Evolutionary conservation across 1,140 invertebrate species (phyloP).

Genomic region (Bombyx mandarina): DNA sequence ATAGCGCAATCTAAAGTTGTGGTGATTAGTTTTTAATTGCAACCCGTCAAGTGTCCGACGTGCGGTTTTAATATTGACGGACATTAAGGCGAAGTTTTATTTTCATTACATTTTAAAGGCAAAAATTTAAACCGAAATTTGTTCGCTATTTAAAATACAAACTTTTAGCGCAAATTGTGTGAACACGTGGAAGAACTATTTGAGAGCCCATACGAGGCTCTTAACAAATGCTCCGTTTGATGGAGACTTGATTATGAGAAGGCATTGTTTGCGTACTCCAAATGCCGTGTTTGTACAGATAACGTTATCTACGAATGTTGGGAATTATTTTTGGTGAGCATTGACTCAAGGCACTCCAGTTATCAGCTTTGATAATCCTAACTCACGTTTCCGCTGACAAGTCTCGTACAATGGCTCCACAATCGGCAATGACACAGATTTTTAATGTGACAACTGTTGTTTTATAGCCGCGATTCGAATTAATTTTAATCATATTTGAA

Average conservation of each 20-base stretch:
- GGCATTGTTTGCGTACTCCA: constrained; percentile 57
- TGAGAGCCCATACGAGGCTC: no score
- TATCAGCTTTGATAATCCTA: constrained; percentile 46
- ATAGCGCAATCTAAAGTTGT: background rate
- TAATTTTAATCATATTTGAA: no score
- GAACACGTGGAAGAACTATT: no score
- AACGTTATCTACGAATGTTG: constrained; percentile 39
- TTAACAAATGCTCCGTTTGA: constrained; percentile 13
- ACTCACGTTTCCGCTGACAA: constrained; percentile 33
- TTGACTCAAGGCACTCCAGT: constrained; percentile 48
- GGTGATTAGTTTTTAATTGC: background rate
- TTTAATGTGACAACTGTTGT: constrained; percentile 7
- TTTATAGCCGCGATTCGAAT: no score
- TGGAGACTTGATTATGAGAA: constrained; percentile 45
- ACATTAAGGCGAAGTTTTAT: no score
- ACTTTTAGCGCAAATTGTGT: no score
- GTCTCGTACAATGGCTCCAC: constrained; percentile 12
- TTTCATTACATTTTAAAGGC: no score
- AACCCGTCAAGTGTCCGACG: no score
- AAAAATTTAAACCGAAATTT: no score
- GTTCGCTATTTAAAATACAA: no score
- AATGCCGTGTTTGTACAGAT: constrained; percentile 50
- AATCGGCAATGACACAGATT: constrained; percentile 31
- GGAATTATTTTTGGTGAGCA: constrained; percentile 55
- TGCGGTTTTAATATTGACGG: no score